phyloP scores from a whole-genome alignment of 1,140 invertebrate species.

The Dendroctonus valens region DNA sequence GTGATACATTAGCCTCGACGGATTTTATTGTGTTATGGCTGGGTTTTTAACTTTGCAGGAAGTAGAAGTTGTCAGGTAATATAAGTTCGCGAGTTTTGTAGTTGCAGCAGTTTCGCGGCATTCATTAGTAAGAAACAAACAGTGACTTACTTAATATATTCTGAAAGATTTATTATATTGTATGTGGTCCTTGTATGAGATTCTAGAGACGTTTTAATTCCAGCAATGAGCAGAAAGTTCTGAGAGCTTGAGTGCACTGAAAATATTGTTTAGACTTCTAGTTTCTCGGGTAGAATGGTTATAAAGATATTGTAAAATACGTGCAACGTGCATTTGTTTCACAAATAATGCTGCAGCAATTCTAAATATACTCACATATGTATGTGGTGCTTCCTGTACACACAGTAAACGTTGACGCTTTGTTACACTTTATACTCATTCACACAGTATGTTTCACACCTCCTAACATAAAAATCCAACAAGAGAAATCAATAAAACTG shows the following conservation, averaged over 20 bases:
- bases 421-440: slow-evolving; percentile 9
- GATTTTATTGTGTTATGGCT: slow-evolving; percentile 2
- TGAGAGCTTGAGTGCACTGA: too few relatives aligned
- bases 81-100: slow-evolving; percentile 11
- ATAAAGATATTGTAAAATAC: too few relatives aligned
- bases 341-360: slow-evolving; percentile 13
- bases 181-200: too few relatives aligned
- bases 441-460: slow-evolving; percentile 28
- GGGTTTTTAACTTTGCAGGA: slow-evolving; percentile 3
- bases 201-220: too few relatives aligned
- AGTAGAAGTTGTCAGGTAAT: neutral
- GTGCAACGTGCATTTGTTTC: too few relatives aligned
- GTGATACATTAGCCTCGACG: neutral
- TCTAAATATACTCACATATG: slow-evolving; percentile 20
- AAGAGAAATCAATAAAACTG: slow-evolving; percentile 31
- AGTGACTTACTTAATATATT: too few relatives aligned
- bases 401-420: slow-evolving; percentile 3
- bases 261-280: too few relatives aligned
- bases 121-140: too few relatives aligned
- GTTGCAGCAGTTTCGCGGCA: neutral
- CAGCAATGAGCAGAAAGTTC: too few relatives aligned
- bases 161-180: too few relatives aligned
- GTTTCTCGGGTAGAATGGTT: too few relatives aligned
- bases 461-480: slow-evolving; percentile 29
- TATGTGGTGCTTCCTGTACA: slow-evolving; percentile 13